Evolutionary conservation across 2,888 invertebrate genomes (phyloP).

Genomic region (Zhuqinia jingwanae): DNA sequence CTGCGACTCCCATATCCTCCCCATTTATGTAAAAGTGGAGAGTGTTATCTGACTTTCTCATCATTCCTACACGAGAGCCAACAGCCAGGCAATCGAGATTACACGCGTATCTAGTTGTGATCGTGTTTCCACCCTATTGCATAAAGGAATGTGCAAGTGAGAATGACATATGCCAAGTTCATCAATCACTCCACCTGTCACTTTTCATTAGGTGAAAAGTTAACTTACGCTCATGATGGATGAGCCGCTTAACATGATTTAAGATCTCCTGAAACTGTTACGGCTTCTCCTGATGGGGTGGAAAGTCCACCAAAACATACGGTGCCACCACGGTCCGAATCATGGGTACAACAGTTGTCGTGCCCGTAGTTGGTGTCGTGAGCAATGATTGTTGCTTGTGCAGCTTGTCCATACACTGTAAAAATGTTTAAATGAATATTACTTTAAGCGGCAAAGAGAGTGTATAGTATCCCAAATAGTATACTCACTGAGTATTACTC

Average conservation of each 20-base stretch:
- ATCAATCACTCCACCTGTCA: conserved; percentile 46
- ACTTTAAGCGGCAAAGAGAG: neutral
- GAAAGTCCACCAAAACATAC: conserved; percentile 56
- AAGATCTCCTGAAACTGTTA: conserved; percentile 84
- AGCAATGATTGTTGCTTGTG: conserved; percentile 90
- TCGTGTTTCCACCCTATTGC: conserved; percentile 88
- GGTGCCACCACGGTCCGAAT: conserved; percentile 58
- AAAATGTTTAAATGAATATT: too few relatives aligned
- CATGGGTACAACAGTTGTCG: conserved; percentile 66
- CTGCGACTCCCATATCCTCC: conserved; percentile 92
- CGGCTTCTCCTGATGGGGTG: conserved; percentile 68
- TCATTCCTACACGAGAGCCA: conserved; percentile 92
- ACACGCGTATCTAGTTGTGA: conserved; percentile 91
- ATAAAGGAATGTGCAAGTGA: conserved; percentile 9
- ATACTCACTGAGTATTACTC: neutral
- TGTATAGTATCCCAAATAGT: conserved; percentile 1
- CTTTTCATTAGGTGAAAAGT: conserved; percentile 9
- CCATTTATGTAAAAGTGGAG: conserved; percentile 94
- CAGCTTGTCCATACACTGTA: conserved; percentile 93
- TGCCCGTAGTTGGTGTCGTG: conserved; percentile 66
- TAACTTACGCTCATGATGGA: conserved; percentile 89
- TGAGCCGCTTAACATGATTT: conserved; percentile 94
- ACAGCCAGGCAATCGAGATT: conserved; percentile 91
- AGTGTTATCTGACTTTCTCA: conserved; percentile 91
- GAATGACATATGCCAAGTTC: conserved; percentile 25